These are phyloP conservation scores for Lepidocyrtinus sp. DNA, from an alignment of 2,888 invertebrate species.

Conservation along the genomic window DNA sequence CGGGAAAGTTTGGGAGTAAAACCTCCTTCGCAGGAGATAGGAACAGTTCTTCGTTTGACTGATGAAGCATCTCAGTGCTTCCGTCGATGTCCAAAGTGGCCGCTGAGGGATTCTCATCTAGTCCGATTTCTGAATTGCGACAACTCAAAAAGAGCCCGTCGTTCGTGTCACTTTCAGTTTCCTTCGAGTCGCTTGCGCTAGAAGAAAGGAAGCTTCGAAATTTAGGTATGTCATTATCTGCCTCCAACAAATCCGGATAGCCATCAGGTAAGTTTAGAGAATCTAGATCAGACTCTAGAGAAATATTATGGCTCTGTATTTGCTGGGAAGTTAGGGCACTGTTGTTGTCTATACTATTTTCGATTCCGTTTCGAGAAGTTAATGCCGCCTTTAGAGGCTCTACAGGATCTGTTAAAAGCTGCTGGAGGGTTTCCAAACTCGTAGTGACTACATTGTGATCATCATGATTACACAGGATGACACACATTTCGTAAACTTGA, in stretches of 20 bases:
- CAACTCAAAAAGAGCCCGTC: conserved; percentile 50
- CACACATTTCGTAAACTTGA: conserved; percentile 84
- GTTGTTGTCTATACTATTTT: conserved; percentile 67
- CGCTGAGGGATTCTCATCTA: conserved; percentile 33
- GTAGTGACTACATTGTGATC: conserved; percentile 93
- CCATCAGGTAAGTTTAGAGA: conserved; percentile 65
- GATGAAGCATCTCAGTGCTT: conserved; percentile 70
- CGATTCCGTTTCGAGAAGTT: conserved; percentile 74
- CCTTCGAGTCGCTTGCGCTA: conserved; percentile 60
- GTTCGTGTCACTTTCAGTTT: conserved; percentile 57
- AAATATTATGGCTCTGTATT: conserved; percentile 29
- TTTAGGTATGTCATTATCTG: conserved; percentile 64
- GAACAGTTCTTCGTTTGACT: conserved; percentile 71
- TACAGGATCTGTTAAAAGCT: conserved; percentile 77
- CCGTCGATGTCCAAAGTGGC: conserved; percentile 65
- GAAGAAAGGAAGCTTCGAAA: conserved; percentile 63
- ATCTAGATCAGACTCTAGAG: conserved; percentile 51
- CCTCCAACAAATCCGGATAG: conserved; percentile 60
- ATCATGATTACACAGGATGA: conserved; percentile 74
- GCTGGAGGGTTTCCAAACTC: conserved; percentile 83
- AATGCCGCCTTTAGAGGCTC: conserved; percentile 76
- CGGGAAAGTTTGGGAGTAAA: conserved; percentile 72
- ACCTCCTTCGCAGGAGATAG: conserved; percentile 29
- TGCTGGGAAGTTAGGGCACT: not conserved
- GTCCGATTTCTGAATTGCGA: conserved; percentile 61